phyloP scores from a whole-genome alignment of 2,888 invertebrate genomes.

The Scelioninae gen. 2 region DNA sequence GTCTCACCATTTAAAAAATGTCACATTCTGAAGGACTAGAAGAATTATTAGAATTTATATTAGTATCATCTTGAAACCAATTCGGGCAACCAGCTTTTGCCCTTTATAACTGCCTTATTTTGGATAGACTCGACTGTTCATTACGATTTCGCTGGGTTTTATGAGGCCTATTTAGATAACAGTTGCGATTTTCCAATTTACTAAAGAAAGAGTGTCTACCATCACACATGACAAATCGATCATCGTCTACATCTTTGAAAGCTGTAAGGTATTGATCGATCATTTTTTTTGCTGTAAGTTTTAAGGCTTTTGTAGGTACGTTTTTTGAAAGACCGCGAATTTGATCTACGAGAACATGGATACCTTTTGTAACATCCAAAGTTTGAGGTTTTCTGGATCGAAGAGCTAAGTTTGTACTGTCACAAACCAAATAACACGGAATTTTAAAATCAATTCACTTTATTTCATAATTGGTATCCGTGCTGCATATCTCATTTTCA shows the following conservation, averaged over 20 bases:
- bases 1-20: conserved; percentile 9
- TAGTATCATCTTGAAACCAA: neutral
- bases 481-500: neutral
- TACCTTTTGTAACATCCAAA: neutral
- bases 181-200: conserved; percentile 14
- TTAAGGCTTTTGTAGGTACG: conserved; percentile 13
- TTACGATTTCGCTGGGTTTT: conserved; percentile 1
- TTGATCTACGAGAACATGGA: conserved; percentile 14
- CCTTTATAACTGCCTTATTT: conserved; percentile 4
- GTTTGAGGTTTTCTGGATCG: neutral
- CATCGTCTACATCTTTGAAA: conserved; percentile 30
- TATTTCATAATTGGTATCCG: conserved; percentile 10
- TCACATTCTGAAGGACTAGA: neutral
- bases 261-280: conserved; percentile 24
- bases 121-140: neutral
- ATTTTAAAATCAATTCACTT: conserved; percentile 19
- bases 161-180: conserved; percentile 31
- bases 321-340: conserved; percentile 7
- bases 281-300: conserved; percentile 32
- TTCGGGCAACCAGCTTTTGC: conserved; percentile 29
- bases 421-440: conserved; percentile 10
- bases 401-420: conserved; percentile 5
- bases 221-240: conserved; percentile 19
- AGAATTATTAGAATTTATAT: neutral
- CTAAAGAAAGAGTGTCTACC: conserved; percentile 9